Percentiles rank a stretch among this genome's conserved stretches.
Evolutionary conservation across 2,113 vertebrate species (phyloP).

Genomic region (Actenoides hombroni): DNA sequence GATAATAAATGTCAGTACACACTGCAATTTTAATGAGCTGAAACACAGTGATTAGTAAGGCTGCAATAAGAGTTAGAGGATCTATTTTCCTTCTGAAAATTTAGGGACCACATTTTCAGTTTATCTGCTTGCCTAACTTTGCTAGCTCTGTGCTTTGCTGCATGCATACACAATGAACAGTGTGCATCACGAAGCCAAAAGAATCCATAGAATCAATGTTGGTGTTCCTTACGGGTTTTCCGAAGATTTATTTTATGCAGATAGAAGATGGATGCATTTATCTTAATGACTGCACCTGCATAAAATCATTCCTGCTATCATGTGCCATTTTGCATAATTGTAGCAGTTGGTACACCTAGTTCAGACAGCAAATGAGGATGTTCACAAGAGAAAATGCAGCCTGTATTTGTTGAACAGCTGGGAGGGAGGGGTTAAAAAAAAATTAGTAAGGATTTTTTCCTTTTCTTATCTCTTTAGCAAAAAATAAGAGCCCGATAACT

Average conservation of each 20-base stretch:
- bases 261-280: neutral
- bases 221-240: neutral
- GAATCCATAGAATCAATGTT: neutral
- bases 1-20: neutral
- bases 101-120: neutral
- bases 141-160: neutral
- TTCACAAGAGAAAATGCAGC: neutral
- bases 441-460: neutral
- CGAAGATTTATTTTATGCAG: neutral
- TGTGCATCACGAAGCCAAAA: neutral
- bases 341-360: neutral
- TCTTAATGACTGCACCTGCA: neutral
- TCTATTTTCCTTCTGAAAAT: neutral
- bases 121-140: neutral
- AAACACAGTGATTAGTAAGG: neutral
- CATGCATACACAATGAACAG: neutral
- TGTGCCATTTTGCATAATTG: neutral
- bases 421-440: neutral
- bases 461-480: neutral
- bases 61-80: neutral
- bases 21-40: neutral
- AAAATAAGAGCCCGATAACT: neutral
- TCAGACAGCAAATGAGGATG: neutral
- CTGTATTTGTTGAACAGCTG: neutral
- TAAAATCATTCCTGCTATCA: neutral